Percentiles rank a stretch among this genome's conserved stretches.
Conservation (phyloP, 2,888 invertebrate species). For the Cylindroiulus punctatus region DNA sequence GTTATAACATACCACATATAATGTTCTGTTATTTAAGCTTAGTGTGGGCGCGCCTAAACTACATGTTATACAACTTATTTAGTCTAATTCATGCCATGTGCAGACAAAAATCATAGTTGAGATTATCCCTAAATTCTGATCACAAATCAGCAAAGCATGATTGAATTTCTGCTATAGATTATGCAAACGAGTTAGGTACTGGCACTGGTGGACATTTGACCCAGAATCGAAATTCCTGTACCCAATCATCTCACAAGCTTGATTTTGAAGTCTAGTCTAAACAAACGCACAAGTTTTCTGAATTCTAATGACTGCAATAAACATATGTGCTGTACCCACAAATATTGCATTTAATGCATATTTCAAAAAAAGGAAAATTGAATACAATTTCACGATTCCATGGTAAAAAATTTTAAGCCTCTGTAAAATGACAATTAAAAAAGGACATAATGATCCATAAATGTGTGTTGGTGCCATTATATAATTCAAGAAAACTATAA, state of each 20-base stretch:
- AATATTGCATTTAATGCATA: conserved; percentile 20
- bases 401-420: neutral
- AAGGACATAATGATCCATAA: neutral
- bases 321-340: neutral
- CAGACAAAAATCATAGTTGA: too few relatives aligned
- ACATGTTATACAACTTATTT: too few relatives aligned
- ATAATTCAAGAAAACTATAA: neutral
- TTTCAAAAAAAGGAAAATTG: neutral
- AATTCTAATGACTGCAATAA: neutral
- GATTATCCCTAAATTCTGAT: too few relatives aligned
- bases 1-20: too few relatives aligned
- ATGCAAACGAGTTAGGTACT: too few relatives aligned
- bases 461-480: neutral
- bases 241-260: neutral
- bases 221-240: neutral
- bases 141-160: too few relatives aligned
- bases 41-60: too few relatives aligned
- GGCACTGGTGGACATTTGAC: too few relatives aligned
- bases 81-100: too few relatives aligned
- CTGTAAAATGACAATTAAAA: neutral
- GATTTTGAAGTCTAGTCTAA: neutral
- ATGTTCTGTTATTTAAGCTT: too few relatives aligned
- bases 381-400: neutral
- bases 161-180: too few relatives aligned
- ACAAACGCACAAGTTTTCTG: too few relatives aligned